Conservation (phyloP, 2,797 vertebrate species). For the Margarornis squamiger region DNA sequence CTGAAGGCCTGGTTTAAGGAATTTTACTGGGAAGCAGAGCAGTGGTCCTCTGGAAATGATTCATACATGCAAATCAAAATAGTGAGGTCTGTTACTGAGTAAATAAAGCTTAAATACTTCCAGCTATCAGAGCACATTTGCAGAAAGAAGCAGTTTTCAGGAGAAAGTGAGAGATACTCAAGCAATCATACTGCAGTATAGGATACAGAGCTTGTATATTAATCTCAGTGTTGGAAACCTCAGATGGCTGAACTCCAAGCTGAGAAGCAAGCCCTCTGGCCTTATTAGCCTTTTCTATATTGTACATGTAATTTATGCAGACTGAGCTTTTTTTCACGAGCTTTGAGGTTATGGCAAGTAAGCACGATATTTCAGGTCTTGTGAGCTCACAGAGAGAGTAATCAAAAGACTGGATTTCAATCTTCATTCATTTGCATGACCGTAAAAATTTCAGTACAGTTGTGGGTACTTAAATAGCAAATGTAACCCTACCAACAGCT, state of each 20-base stretch:
- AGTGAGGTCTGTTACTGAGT: not conserved
- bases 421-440: not conserved
- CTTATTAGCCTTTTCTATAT: not conserved
- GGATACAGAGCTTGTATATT: not conserved
- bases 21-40: not conserved
- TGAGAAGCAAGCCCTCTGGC: not conserved
- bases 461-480: not conserved
- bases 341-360: not conserved
- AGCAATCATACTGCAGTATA: not conserved
- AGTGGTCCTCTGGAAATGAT: not conserved
- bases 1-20: not conserved
- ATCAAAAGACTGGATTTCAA: not conserved
- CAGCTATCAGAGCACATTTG: not conserved
- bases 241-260: not conserved
- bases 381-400: not conserved
- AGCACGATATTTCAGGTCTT: not conserved
- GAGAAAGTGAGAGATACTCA: not conserved
- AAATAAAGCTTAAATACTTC: not conserved
- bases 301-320: not conserved
- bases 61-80: not conserved
- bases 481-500: not conserved
- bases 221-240: not conserved
- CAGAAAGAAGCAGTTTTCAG: not conserved
- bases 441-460: not conserved
- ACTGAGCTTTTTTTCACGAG: not conserved